Conservation (phyloP, 64 coral and sea anemone genomes). For the Hydrozoanthus tunicans region DNA sequence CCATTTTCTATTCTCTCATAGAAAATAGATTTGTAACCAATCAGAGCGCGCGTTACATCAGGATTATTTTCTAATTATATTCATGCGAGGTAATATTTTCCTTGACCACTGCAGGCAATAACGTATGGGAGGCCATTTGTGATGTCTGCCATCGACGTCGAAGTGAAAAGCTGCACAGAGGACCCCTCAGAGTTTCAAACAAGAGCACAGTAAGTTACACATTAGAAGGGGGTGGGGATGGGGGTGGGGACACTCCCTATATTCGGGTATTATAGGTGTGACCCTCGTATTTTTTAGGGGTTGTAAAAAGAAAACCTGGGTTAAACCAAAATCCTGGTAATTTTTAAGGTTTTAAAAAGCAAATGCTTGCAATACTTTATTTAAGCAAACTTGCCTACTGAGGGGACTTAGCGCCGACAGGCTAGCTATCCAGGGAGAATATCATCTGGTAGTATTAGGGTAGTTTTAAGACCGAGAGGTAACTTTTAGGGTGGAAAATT, state of each 20-base stretch:
- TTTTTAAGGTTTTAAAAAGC: too few species aligned
- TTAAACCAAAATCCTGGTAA: not conserved
- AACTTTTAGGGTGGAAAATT: too few species aligned
- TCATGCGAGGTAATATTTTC: not conserved
- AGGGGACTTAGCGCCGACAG: too few species aligned
- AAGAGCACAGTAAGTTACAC: constrained; percentile 49
- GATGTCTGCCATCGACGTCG: constrained; percentile 36
- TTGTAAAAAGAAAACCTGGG: not conserved
- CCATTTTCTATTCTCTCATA: too few species aligned
- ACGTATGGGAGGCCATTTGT: constrained; percentile 68
- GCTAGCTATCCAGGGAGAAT: too few species aligned
- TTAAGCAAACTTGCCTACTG: not conserved
- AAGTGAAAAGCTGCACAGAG: constrained; percentile 17
- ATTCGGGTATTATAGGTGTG: too few species aligned
- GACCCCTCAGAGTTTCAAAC: constrained; percentile 8
- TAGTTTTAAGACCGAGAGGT: too few species aligned
- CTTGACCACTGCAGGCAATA: constrained; percentile 33
- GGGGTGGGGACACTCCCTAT: not conserved
- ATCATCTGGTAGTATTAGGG: too few species aligned
- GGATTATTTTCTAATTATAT: too few species aligned
- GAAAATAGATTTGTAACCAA: too few species aligned
- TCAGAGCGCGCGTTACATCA: too few species aligned
- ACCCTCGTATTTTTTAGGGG: too few species aligned
- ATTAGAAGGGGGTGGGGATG: not conserved
- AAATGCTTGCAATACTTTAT: not conserved